These are phyloP conservation scores for Spodoptera picta DNA, from an alignment of 2,888 invertebrate genomes.

Conservation along the genomic window DNA sequence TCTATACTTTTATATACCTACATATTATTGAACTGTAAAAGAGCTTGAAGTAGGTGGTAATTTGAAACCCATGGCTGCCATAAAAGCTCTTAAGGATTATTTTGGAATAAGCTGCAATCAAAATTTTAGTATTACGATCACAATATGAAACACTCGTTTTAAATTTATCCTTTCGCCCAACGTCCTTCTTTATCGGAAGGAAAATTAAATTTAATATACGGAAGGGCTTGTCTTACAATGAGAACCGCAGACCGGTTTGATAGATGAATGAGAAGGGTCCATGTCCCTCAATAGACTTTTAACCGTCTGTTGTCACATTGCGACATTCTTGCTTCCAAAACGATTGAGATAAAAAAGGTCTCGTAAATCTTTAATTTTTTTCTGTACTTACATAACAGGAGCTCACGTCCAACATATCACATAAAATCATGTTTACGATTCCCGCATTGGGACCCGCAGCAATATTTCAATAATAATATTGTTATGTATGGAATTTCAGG, in stretches of 20 bases:
- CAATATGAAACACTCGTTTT: constrained; percentile 4
- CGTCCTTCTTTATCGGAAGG: constrained; percentile 1
- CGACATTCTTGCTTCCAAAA: constrained; percentile 12
- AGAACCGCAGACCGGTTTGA: constrained; percentile 3
- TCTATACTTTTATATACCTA: neutral
- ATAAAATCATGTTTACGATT: constrained; percentile 50
- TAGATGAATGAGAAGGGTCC: constrained; percentile 14
- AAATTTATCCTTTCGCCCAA: constrained; percentile 10
- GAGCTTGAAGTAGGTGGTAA: constrained; percentile 9
- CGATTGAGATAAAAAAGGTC: constrained; percentile 15
- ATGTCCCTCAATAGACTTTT: constrained; percentile 15
- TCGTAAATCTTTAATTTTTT: constrained; percentile 20
- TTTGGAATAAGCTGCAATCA: constrained; percentile 17
- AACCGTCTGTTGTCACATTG: constrained; percentile 22
- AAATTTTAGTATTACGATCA: constrained; percentile 15
- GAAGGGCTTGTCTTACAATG: constrained; percentile 6
- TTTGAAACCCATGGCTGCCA: constrained; percentile 12
- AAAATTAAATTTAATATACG: neutral
- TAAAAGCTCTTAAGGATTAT: constrained; percentile 23
- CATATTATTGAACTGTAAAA: no score
- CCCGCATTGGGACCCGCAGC: constrained; percentile 35
- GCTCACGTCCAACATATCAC: constrained; percentile 19
- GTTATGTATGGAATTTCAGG: constrained; percentile 21
- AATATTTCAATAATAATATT: constrained; percentile 21
- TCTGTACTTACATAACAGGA: constrained; percentile 19